A percentile compares a stretch with the other conserved stretches of the same genome.
phyloP scores from a whole-genome alignment of 2,113 vertebrate species.

The Campylomormyrus tamandua region DNA sequence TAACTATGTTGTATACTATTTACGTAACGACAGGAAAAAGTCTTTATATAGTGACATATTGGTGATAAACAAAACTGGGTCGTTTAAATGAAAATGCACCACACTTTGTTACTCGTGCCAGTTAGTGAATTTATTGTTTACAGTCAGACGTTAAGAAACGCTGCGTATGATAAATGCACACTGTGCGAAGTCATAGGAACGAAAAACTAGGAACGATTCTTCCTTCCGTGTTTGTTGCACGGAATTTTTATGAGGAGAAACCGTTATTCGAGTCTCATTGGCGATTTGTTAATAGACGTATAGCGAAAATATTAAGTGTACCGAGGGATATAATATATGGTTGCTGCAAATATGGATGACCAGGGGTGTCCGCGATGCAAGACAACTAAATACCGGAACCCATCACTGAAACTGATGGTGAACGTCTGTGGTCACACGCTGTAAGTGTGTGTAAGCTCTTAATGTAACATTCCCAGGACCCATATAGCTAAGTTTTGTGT shows the following conservation, averaged over 20 bases:
- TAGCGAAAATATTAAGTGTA: conserved; percentile 3
- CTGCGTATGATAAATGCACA: neutral
- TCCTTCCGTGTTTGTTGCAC: conserved; percentile 19
- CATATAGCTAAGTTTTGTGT: neutral
- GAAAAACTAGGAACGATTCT: conserved; percentile 12
- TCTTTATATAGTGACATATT: neutral
- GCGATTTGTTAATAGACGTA: conserved; percentile 5
- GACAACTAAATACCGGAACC: conserved; percentile 95
- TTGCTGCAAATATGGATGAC: conserved; percentile 72
- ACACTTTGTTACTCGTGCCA: neutral
- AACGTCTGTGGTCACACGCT: conserved; percentile 96
- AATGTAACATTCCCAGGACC: neutral
- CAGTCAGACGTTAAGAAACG: neutral
- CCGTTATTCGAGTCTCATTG: neutral
- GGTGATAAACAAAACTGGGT: neutral
- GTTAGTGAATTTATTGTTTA: neutral
- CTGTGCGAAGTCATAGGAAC: conserved; percentile 1
- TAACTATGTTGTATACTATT: neutral
- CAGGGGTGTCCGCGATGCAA: conserved; percentile 90
- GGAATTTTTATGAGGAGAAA: conserved; percentile 23
- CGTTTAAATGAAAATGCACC: neutral
- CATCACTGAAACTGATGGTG: conserved; percentile 91
- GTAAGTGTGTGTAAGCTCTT: conserved; percentile 55
- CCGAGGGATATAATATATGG: conserved; percentile 5
- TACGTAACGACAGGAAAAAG: neutral